Percentiles rank a stretch among this genome's conserved stretches.
These are phyloP conservation scores for Sisyra terminalis DNA, from an alignment of 2,888 invertebrate species.

Conservation along the genomic window DNA sequence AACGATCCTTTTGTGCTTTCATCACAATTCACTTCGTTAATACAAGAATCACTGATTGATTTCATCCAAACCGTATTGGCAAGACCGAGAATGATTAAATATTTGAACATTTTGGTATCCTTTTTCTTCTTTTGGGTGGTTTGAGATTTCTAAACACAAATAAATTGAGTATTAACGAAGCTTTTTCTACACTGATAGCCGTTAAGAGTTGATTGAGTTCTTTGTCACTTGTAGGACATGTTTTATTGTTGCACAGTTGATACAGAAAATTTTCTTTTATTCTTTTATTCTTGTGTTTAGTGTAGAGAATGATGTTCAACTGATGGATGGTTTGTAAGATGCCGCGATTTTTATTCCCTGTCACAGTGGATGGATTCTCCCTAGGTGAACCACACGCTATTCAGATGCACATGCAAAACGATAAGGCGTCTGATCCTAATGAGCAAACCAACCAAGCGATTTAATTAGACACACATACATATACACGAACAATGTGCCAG, in stretches of 20 bases:
- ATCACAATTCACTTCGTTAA: not conserved
- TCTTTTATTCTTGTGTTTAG: not conserved
- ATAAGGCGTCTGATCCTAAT: not conserved
- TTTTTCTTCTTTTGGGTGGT: no score
- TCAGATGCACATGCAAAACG: not conserved
- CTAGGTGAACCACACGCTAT: not conserved
- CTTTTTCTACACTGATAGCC: no score
- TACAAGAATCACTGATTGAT: not conserved
- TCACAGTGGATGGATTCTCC: constrained; percentile 3
- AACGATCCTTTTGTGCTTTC: constrained; percentile 1
- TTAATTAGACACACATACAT: no score
- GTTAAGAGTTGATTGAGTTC: no score
- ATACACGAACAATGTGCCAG: no score
- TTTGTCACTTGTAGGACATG: not conserved
- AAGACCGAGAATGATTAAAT: constrained; percentile 1
- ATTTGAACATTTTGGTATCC: not conserved
- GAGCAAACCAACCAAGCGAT: not conserved
- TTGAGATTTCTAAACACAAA: no score
- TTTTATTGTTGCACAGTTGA: not conserved
- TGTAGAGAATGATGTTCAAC: not conserved
- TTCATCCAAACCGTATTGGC: not conserved
- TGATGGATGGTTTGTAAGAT: not conserved
- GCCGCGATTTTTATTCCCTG: constrained; percentile 4
- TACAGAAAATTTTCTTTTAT: not conserved
- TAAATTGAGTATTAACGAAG: not conserved